A percentile compares a stretch with the other conserved stretches of the same genome.
Conservation (phyloP, 2,888 invertebrate species). For the Geophilus truncorum region DNA sequence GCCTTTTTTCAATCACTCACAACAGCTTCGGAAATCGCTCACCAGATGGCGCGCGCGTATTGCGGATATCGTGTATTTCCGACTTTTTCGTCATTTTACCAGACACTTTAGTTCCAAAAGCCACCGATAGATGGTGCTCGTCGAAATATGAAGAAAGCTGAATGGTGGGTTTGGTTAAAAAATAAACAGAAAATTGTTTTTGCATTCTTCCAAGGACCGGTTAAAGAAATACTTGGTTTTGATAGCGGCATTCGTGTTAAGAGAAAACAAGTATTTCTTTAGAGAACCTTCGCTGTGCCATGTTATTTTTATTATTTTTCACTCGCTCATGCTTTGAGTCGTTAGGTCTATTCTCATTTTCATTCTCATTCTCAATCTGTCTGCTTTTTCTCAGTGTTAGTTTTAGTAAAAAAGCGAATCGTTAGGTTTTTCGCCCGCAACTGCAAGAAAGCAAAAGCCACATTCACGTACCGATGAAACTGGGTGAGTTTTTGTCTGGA, state of each 20-base stretch:
- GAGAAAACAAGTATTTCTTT: neutral
- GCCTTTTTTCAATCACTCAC: no score
- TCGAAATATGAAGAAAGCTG: no score
- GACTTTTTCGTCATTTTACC: no score
- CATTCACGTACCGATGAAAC: constrained; percentile 31
- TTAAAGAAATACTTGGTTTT: neutral
- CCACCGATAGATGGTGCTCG: no score
- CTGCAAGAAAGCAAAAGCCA: neutral
- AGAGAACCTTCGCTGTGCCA: neutral
- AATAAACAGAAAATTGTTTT: neutral
- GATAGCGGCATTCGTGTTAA: no score
- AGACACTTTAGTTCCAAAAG: no score
- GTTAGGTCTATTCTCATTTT: neutral
- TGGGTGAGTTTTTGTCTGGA: constrained; percentile 31
- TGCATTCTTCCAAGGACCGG: neutral
- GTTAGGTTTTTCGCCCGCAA: neutral
- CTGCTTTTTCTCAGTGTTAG: neutral
- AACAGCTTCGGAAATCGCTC: no score
- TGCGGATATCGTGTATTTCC: no score
- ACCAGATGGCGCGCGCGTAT: no score
- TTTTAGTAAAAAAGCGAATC: neutral
- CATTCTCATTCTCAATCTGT: neutral
- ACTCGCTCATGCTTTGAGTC: neutral
- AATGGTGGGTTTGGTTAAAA: neutral
- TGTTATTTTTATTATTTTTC: no score